A percentile compares a stretch with the other conserved stretches of the same genome.
Conservation (phyloP, 1,140 invertebrate species). For the Drosophila sechellia region DNA sequence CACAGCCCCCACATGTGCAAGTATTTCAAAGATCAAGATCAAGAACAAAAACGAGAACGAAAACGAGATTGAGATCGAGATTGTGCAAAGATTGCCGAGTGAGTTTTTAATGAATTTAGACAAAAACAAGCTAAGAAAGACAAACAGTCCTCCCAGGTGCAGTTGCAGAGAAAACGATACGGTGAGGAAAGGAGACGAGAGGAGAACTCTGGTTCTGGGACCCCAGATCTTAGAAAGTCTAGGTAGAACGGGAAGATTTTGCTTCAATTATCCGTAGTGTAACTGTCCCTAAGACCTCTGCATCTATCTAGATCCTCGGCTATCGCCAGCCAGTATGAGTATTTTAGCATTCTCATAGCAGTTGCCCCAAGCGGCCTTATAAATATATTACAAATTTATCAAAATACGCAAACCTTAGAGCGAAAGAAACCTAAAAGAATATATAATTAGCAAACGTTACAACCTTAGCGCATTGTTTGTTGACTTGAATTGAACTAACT, state of each 20-base stretch:
- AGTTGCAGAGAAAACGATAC: background rate
- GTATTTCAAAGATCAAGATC: slow-evolving; percentile 48
- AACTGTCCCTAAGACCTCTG: slow-evolving; percentile 16
- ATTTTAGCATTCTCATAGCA: slow-evolving; percentile 60
- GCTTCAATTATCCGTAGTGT: slow-evolving; percentile 48
- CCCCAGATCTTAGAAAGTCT: slow-evolving; percentile 28
- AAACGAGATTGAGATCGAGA: slow-evolving; percentile 8
- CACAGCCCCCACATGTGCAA: slow-evolving; percentile 47
- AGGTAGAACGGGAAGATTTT: slow-evolving; percentile 22
- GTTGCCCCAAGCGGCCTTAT: slow-evolving; percentile 77
- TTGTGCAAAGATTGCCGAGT: slow-evolving; percentile 44
- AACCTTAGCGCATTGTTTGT: slow-evolving; percentile 78
- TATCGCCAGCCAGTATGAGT: slow-evolving; percentile 17
- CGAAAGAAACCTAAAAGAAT: slow-evolving; percentile 15
- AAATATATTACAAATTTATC: slow-evolving; percentile 48
- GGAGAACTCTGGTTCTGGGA: slow-evolving; percentile 1
- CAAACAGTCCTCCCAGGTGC: background rate
- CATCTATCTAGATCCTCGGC: slow-evolving; percentile 1
- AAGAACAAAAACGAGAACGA: background rate
- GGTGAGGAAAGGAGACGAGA: background rate
- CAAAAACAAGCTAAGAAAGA: background rate
- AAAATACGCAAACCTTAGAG: slow-evolving; percentile 31
- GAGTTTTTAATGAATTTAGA: slow-evolving; percentile 67
- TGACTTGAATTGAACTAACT: slow-evolving; percentile 58
- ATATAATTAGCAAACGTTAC: slow-evolving; percentile 73